Percentiles rank a stretch among this genome's conserved stretches.
Evolutionary conservation across 2,797 vertebrate species (phyloP).

Genomic region (Channa striata): DNA sequence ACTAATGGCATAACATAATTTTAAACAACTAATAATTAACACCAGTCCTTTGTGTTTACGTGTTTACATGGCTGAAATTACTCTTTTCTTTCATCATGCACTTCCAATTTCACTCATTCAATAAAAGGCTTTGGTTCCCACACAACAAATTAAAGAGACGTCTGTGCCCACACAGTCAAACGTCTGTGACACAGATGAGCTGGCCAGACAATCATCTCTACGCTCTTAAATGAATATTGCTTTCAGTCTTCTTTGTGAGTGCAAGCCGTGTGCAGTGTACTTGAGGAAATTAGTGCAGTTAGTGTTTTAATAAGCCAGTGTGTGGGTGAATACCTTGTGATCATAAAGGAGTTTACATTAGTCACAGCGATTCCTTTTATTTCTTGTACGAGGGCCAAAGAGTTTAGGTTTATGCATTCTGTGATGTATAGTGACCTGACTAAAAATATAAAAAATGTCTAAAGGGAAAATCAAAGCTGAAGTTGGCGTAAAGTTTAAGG

Average conservation of each 20-base stretch:
- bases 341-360: conserved; percentile 33
- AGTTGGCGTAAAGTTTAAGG: conserved; percentile 17
- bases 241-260: conserved; percentile 16
- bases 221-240: conserved; percentile 28
- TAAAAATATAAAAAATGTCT: not conserved
- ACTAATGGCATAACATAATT: not conserved
- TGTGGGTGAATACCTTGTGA: conserved; percentile 40
- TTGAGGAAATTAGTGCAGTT: conserved; percentile 33
- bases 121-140: conserved; percentile 39
- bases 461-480: conserved; percentile 22
- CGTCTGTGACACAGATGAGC: conserved; percentile 42
- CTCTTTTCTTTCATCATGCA: conserved; percentile 37
- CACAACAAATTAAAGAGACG: conserved; percentile 44
- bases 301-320: conserved; percentile 22
- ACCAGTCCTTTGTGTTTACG: conserved; percentile 3
- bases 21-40: not conserved
- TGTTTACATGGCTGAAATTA: conserved; percentile 1
- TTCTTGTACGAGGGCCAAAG: not conserved
- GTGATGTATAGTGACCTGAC: conserved; percentile 1
- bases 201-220: conserved; percentile 12
- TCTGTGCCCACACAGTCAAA: conserved; percentile 48
- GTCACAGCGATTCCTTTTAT: conserved; percentile 34
- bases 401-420: conserved; percentile 9
- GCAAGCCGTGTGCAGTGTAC: conserved; percentile 33
- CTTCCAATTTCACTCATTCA: conserved; percentile 23